Evolutionary conservation across 2,797 vertebrate genomes (phyloP).

Genomic region (Sebastes wilsoni): DNA sequence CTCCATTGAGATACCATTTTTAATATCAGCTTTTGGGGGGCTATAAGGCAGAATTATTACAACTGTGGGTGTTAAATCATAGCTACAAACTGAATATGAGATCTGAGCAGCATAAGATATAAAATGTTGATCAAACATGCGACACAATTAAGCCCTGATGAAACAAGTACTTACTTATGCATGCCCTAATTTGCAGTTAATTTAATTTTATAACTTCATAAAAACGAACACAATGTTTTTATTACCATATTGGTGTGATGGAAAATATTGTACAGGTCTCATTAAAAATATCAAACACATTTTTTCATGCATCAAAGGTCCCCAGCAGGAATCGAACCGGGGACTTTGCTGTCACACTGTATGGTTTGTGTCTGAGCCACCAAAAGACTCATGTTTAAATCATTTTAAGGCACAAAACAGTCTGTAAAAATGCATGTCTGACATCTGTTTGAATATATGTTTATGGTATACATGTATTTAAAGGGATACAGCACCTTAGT

Average conservation of each 20-base stretch:
- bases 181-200: not conserved
- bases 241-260: not conserved
- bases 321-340: too few relatives aligned
- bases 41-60: constrained; percentile 12
- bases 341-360: too few relatives aligned
- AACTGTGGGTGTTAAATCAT: not conserved
- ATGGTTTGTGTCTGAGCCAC: too few relatives aligned
- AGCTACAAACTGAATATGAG: constrained; percentile 6
- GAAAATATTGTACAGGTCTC: not conserved
- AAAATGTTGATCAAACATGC: constrained; percentile 19
- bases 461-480: too few relatives aligned
- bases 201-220: not conserved
- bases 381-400: too few relatives aligned
- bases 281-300: not conserved
- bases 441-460: too few relatives aligned
- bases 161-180: not conserved
- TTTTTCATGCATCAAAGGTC: too few relatives aligned
- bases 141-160: not conserved
- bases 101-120: not conserved
- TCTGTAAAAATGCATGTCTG: too few relatives aligned
- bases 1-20: not conserved
- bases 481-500: too few relatives aligned
- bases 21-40: not conserved
- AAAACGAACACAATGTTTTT: not conserved
- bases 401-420: too few relatives aligned